Percentiles rank a stretch among this genome's conserved stretches.
Conservation (phyloP, 2,113 vertebrate genomes). For the Clarias macrocephalus region DNA sequence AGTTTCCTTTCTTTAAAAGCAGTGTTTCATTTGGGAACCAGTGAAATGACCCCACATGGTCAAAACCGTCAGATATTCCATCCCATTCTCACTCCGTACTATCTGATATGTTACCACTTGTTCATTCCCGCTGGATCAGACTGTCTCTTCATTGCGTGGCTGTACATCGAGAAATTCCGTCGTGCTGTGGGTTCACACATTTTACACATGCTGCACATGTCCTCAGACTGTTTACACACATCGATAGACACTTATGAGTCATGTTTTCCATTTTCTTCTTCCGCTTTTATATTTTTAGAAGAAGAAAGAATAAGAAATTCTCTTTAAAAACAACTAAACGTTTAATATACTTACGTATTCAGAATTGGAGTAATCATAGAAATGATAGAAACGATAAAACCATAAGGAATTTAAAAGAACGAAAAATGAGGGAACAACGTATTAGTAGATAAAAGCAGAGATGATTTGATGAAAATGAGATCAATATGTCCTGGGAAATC, state of each 20-base stretch:
- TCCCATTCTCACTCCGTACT: background rate
- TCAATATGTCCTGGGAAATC: background rate
- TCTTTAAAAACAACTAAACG: background rate
- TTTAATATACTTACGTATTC: background rate
- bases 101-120: background rate
- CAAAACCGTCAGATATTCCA: background rate
- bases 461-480: background rate
- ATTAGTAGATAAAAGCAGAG: background rate
- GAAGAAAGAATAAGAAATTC: background rate
- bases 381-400: background rate
- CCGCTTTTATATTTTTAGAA: background rate
- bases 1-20: background rate
- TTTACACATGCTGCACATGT: background rate
- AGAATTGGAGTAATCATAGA: background rate
- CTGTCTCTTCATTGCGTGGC: background rate
- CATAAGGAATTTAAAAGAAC: background rate
- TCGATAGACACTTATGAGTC: background rate
- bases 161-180: background rate
- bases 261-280: conserved; percentile 4
- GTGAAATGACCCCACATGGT: background rate
- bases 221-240: background rate
- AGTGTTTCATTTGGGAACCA: background rate
- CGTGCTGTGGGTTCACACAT: background rate
- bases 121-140: background rate
- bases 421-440: background rate